A percentile compares a stretch with the other conserved stretches of the same genome.
Conservation (phyloP, 2,113 vertebrate species). For the Ovibos moschatus region DNA sequence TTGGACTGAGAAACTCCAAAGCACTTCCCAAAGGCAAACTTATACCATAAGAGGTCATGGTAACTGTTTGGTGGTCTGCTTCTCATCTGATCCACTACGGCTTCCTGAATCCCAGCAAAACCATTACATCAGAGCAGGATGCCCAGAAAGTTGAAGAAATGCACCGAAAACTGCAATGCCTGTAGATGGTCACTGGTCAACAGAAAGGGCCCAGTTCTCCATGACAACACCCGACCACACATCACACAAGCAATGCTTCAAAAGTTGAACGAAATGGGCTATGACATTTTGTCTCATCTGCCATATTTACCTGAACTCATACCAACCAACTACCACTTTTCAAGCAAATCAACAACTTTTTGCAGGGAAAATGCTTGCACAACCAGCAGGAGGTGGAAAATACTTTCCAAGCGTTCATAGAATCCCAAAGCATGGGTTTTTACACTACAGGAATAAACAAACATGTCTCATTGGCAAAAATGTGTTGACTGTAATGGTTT, state of each 20-base stretch:
- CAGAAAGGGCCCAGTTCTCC: background rate
- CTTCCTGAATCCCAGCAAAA: background rate
- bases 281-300: background rate
- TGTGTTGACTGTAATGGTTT: background rate
- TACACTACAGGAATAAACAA: background rate
- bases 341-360: background rate
- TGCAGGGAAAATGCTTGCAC: background rate
- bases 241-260: background rate
- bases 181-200: background rate
- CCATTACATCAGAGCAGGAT: background rate
- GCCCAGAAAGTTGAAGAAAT: background rate
- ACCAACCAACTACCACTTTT: background rate
- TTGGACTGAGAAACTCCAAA: background rate
- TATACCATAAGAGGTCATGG: background rate
- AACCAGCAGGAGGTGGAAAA: background rate
- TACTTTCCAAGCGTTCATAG: background rate
- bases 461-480: background rate
- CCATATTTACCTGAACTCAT: background rate
- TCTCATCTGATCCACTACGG: background rate
- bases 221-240: background rate
- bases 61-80: background rate
- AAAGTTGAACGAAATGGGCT: background rate
- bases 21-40: background rate
- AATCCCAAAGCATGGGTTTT: background rate
- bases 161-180: background rate